phyloP scores from a whole-genome alignment of 2,888 invertebrate species.

The Stenolophus ochropezus region DNA sequence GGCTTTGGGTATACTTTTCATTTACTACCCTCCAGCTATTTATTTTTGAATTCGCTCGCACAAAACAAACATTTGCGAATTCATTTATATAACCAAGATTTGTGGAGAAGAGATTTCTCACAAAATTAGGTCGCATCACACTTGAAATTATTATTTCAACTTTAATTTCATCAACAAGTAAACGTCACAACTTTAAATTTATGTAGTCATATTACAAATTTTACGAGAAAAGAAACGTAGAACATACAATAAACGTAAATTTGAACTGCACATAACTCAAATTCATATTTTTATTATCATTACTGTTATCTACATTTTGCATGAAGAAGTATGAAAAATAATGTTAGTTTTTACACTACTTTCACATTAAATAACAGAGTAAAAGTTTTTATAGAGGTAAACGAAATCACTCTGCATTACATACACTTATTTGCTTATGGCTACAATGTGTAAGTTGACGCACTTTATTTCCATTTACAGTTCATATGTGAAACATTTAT shows the following conservation, averaged over 20 bases:
- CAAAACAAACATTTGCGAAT: neutral
- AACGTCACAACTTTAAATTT: neutral
- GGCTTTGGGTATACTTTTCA: slow-evolving; percentile 23
- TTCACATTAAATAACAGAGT: neutral
- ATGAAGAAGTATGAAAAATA: slow-evolving; percentile 10
- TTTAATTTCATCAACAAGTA: neutral
- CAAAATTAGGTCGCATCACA: neutral
- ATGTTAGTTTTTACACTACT: slow-evolving; percentile 11
- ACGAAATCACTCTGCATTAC: slow-evolving; percentile 11
- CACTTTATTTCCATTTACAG: slow-evolving; percentile 27
- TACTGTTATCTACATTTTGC: slow-evolving; percentile 18
- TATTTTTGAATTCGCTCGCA: slow-evolving; percentile 1
- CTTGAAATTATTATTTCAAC: neutral
- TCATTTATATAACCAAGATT: neutral
- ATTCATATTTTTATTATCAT: slow-evolving; percentile 32
- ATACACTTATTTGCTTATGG: slow-evolving; percentile 9
- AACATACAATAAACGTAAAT: slow-evolving; percentile 8
- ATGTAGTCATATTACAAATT: neutral
- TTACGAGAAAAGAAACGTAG: neutral
- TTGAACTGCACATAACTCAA: slow-evolving; percentile 14
- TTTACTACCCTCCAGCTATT: slow-evolving; percentile 24
- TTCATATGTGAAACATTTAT: slow-evolving; percentile 5
- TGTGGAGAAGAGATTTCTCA: neutral
- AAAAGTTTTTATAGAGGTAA: neutral
- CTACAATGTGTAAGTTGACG: slow-evolving; percentile 10